Evolutionary conservation across 1,140 invertebrate genomes (phyloP).

Genomic region (Hydropsyche tenuis): DNA sequence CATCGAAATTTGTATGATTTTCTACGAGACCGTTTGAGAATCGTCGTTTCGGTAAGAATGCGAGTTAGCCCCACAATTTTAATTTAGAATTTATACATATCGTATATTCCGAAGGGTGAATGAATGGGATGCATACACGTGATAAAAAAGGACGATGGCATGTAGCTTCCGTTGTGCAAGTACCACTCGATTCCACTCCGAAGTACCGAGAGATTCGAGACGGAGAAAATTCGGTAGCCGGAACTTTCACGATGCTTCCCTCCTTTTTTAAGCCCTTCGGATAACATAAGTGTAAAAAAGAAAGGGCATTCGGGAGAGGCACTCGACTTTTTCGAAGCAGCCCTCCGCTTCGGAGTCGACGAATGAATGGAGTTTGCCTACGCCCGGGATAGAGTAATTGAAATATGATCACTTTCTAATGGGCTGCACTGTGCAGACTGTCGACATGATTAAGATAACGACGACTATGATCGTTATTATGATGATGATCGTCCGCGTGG

Average conservation of each 20-base stretch:
- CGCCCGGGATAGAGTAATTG: slow-evolving; percentile 27
- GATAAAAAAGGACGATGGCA: no score
- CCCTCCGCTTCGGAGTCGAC: background rate
- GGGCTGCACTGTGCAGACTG: slow-evolving; percentile 29
- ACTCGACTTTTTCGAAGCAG: background rate
- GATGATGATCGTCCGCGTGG: slow-evolving; percentile 12
- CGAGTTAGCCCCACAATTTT: no score
- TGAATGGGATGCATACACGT: no score
- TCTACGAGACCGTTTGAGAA: no score
- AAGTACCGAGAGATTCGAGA: no score
- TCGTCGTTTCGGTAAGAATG: no score
- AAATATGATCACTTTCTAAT: slow-evolving; percentile 36
- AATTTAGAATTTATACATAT: no score
- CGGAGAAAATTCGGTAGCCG: slow-evolving; percentile 9
- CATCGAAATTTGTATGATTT: no score
- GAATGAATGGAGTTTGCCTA: slow-evolving; percentile 11
- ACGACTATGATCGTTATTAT: slow-evolving; percentile 7
- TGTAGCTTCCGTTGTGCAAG: no score
- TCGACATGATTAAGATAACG: slow-evolving; percentile 28
- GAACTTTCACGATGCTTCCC: background rate
- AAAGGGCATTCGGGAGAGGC: background rate
- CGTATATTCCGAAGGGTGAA: no score
- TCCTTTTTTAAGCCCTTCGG: background rate
- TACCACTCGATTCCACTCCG: no score
- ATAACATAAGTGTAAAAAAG: background rate